phyloP scores from a whole-genome alignment of 2,113 vertebrate genomes.

The Recurvirostra avosetta region DNA sequence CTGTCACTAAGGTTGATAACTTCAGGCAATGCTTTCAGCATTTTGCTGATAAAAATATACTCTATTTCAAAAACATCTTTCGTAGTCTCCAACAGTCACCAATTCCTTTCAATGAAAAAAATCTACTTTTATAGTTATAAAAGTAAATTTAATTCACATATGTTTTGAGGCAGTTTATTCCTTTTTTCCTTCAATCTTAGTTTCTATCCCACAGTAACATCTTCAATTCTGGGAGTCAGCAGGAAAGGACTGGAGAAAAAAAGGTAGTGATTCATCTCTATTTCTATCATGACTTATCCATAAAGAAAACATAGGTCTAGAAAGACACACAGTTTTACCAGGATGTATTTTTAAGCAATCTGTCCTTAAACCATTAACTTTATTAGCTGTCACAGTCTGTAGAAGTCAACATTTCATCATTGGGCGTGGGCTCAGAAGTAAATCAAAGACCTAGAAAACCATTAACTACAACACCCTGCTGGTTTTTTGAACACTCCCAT shows the following conservation, averaged over 20 bases:
- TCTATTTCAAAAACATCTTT: background rate
- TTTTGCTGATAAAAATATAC: background rate
- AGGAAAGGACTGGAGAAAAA: background rate
- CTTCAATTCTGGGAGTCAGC: background rate
- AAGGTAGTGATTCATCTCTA: background rate
- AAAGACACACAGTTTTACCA: background rate
- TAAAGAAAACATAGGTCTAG: background rate
- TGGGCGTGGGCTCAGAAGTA: background rate
- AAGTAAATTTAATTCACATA: background rate
- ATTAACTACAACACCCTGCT: background rate
- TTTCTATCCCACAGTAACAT: background rate
- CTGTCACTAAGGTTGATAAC: background rate
- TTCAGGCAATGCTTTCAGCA: background rate
- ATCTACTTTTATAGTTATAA: background rate
- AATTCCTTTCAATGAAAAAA: background rate
- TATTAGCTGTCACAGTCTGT: background rate
- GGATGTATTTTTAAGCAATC: background rate
- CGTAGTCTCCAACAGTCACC: background rate
- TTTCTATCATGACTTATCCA: background rate
- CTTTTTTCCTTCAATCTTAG: background rate
- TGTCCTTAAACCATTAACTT: background rate
- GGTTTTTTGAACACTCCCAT: background rate
- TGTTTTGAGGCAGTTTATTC: background rate
- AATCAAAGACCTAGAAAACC: background rate
- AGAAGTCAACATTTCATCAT: background rate